These are phyloP conservation scores for Bothrops jararaca DNA, from an alignment of 2,113 vertebrate genomes.

Conservation along the genomic window DNA sequence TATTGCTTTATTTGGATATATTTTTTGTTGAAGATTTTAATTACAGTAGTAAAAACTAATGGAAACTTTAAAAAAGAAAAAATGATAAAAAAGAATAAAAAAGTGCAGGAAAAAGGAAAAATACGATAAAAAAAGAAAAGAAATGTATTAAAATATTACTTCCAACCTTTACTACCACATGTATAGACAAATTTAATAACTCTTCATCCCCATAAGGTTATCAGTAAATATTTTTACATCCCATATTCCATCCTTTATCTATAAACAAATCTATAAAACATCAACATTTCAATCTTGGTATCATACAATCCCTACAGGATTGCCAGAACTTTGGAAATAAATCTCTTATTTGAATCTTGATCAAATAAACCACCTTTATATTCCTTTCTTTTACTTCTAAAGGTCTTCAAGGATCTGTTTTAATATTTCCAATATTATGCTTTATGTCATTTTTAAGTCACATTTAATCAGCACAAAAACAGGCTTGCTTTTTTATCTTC, in stretches of 20 bases:
- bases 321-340: not conserved
- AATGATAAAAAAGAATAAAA: not conserved
- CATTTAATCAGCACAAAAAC: not conserved
- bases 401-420: not conserved
- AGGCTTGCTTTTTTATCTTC: not conserved
- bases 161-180: not conserved
- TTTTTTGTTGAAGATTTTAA: not conserved
- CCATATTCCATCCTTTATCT: not conserved
- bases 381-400: not conserved
- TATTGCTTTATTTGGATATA: not conserved
- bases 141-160: not conserved
- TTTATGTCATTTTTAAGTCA: not conserved
- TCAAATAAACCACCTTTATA: not conserved
- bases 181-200: not conserved
- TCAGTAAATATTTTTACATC: not conserved
- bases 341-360: not conserved
- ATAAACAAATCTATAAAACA: not conserved
- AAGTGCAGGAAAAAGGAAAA: not conserved
- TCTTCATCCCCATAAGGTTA: not conserved
- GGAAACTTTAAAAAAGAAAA: not conserved
- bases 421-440: not conserved
- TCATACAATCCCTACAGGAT: not conserved
- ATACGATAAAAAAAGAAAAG: not conserved
- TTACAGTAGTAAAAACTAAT: not conserved
- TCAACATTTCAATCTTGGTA: not conserved